Conservation (phyloP, 2,113 vertebrate genomes). For the Speoplatyrhinus poulsoni region DNA sequence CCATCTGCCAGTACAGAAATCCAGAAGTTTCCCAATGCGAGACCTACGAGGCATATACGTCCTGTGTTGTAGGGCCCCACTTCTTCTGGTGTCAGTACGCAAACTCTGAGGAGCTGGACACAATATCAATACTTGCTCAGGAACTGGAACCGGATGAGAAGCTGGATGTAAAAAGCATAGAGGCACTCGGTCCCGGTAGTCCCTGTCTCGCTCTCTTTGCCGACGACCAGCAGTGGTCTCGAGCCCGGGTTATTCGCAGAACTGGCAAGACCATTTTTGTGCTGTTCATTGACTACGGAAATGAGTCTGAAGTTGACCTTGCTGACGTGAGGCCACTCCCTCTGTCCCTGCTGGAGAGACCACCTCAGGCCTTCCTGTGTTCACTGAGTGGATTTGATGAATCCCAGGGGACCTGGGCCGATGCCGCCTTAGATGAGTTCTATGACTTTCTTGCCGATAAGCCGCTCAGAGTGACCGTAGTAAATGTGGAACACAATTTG, state of each 20-base stretch:
- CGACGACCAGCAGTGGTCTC: slow-evolving; percentile 78
- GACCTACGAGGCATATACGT: slow-evolving; percentile 69
- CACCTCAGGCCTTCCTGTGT: slow-evolving; percentile 85
- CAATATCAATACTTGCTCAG: slow-evolving; percentile 72
- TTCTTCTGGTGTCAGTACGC: slow-evolving; percentile 84
- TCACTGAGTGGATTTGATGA: slow-evolving; percentile 76
- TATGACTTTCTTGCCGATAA: slow-evolving; percentile 72
- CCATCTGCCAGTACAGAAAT: slow-evolving; percentile 49
- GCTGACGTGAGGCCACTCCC: slow-evolving; percentile 73
- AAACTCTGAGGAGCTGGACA: slow-evolving; percentile 64
- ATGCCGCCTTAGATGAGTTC: slow-evolving; percentile 75
- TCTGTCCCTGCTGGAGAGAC: slow-evolving; percentile 59
- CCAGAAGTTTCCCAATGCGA: slow-evolving; percentile 69
- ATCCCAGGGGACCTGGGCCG: slow-evolving; percentile 76
- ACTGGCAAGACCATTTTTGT: slow-evolving; percentile 51
- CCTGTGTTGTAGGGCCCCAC: slow-evolving; percentile 73
- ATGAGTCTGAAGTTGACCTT: slow-evolving; percentile 65
- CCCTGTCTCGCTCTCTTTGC: slow-evolving; percentile 80
- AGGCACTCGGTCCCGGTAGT: slow-evolving; percentile 64
- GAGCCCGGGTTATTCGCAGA: slow-evolving; percentile 74
- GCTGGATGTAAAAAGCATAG: not conserved
- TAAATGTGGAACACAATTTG: slow-evolving; percentile 46
- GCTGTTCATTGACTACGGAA: slow-evolving; percentile 85
- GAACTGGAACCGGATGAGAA: slow-evolving; percentile 53
- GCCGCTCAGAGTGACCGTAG: slow-evolving; percentile 70